Evolutionary conservation across 92 coral and sea anemone species (phyloP), one percentile per base, ranked within the genome.

Genomic region (Heliopora coerulea): DNA sequence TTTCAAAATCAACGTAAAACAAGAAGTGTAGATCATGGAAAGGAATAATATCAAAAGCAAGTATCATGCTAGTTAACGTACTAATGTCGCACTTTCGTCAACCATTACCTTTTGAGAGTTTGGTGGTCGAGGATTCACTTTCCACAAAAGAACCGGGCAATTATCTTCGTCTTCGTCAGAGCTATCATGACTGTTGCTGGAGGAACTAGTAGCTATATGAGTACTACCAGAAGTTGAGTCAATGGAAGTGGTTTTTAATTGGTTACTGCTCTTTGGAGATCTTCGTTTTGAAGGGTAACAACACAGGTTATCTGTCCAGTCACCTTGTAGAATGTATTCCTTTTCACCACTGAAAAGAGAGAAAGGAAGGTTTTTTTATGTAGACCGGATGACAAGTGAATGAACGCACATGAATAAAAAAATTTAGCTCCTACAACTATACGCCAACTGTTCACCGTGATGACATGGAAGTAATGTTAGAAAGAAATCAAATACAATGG

Each of bases 231-330:
- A 73, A n/a, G 88, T 73, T 27, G 62, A 70, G 12, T 49, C 77
- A 27, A 70, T n/a, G 3, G 62, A 70, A 5, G 49, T 29, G 23
- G 48, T 30, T 50, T 26, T 49, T 7, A 14, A 24, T 49, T 46
- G 31, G 17, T 54, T 42, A 13, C 17, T 23, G 9, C n/a, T 12
- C 20, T 57, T 20, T 39, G 50, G 25, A 8, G 86, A 21, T 19
- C 79, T 62, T 18, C 73, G 69, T 35, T 82, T 81, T 0, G 87
- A 74, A 0, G 89, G 89, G 40, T 74, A 93, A 60, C 92, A 85
- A 15, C 68, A 79, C 58, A 93, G 74, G 20, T 65, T 81, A 62
- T 89, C 88, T 8, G 96, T 87, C 98, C 98, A 93, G 88, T 93
- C 98, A 5, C 98, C 96, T 42, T 74, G 81, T 5, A 93, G 56